phyloP scores from a whole-genome alignment of 2,888 invertebrate genomes.

The Sycophila texana region DNA sequence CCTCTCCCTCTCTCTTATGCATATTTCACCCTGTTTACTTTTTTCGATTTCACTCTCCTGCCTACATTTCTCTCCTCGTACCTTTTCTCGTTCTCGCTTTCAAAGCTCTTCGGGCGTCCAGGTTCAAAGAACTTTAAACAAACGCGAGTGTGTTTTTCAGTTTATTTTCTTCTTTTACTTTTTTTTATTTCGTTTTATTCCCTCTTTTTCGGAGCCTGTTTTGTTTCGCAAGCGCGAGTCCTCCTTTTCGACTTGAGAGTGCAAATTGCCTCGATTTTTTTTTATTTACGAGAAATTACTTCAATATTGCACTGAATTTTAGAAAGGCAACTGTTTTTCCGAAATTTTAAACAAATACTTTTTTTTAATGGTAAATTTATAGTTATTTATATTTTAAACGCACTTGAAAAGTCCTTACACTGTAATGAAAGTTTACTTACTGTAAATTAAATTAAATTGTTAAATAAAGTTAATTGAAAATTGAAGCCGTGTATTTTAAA shows the following conservation, averaged over 20 bases:
- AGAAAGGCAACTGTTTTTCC: too few species aligned
- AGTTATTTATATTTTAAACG: too few species aligned
- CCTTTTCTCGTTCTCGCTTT: not conserved
- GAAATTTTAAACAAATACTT: too few species aligned
- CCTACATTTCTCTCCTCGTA: not conserved
- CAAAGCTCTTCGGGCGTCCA: not conserved
- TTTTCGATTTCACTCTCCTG: constrained; percentile 37
- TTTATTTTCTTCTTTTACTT: not conserved
- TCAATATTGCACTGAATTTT: too few species aligned
- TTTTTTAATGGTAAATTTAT: too few species aligned
- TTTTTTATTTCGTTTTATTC: not conserved
- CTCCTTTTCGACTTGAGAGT: not conserved
- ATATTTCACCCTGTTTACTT: constrained; percentile 49
- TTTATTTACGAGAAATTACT: too few species aligned
- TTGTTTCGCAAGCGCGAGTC: not conserved
- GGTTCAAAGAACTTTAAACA: constrained; percentile 47
- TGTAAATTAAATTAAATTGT: too few species aligned
- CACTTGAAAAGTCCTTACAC: too few species aligned
- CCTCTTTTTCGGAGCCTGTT: not conserved
- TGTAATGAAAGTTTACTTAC: too few species aligned
- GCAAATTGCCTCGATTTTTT: not conserved
- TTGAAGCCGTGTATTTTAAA: too few species aligned
- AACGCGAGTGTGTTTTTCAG: constrained; percentile 2
- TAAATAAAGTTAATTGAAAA: too few species aligned
- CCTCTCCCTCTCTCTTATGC: constrained; percentile 25